These are phyloP conservation scores for Nephila pilipes DNA, from an alignment of 1,140 invertebrate species.

Conservation along the genomic window DNA sequence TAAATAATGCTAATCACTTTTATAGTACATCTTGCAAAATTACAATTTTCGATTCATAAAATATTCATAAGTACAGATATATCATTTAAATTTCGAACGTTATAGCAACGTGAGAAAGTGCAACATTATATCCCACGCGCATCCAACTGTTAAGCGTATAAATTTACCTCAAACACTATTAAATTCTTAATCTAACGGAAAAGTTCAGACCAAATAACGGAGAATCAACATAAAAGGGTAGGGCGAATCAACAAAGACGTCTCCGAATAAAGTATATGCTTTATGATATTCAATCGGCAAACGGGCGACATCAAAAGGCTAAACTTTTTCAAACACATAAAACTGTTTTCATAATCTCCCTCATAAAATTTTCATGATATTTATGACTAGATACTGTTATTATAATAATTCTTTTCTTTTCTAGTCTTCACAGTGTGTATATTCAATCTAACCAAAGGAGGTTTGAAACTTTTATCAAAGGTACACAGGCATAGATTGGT, in stretches of 20 bases:
- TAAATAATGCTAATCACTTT: no score
- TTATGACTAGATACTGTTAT: not conserved
- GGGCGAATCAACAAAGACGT: not conserved
- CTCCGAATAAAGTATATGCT: not conserved
- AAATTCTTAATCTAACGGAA: not conserved
- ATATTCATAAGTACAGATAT: no score
- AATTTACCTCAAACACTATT: slow-evolving; percentile 3
- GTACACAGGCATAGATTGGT: not conserved
- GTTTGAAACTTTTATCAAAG: slow-evolving; percentile 23
- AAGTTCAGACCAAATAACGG: not conserved
- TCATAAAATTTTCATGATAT: slow-evolving; percentile 28
- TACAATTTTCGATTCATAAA: no score
- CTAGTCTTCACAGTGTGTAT: not conserved
- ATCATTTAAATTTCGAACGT: no score
- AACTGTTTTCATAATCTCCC: slow-evolving; percentile 22
- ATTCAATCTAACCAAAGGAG: not conserved
- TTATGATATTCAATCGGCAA: slow-evolving; percentile 29
- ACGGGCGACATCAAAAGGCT: not conserved
- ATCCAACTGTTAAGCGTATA: not conserved
- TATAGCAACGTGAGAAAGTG: not conserved
- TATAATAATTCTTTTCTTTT: not conserved
- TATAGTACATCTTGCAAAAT: no score
- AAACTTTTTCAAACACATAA: slow-evolving; percentile 42
- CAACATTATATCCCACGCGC: not conserved
- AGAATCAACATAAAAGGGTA: slow-evolving; percentile 13